Base-by-base conservation (phyloP, 2,888 invertebrate genomes). In the Catocala nupta region DNA sequence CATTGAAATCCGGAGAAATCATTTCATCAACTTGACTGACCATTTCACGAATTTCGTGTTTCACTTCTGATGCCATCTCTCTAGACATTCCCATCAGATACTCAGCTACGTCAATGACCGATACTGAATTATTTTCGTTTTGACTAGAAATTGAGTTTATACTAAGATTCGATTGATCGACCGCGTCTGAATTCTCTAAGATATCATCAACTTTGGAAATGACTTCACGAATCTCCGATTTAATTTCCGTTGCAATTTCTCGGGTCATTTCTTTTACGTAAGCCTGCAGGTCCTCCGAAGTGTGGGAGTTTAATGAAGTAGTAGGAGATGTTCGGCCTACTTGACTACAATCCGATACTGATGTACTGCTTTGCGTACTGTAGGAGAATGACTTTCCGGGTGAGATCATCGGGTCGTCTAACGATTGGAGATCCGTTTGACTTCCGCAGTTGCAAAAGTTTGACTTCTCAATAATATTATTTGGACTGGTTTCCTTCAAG, bases 191-290 rank as follows among this genome's bases (percentile, higher is more conserved):
- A 83, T 96, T 96, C 68, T 97, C 96, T 42, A 97, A 88, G 53
- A 96, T 97, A 82, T 97, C 97, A 75, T 97, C 97, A 0, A 97
- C 97, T 87, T 96, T 96, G 1, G 96, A 96, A 74, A 97, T 97
- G 0, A 97, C 97, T 86, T 96, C 97, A 6, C 97, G 94, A 47
- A 97, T 96, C 92, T 97, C 97, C 1, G 97, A 97, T 84, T 97
- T 97, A 16, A 97, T 96, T 89, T 97, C 97, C 9, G 96, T 97
- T 0, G 97, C 97, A 68, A 97, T 91, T 89, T 97, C 97, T 88
- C 95, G 96, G 5, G 97, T 97, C 87, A 97, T 96, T 88, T 97
- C 97, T 77, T 96, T 96, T 1, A 97, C 96, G 78, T 97, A 97
- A 0, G 96, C 96, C 75, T 96, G 96, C 36, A 97, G 87, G 78